Conservation (phyloP, 2,888 invertebrate species). For the Eupithecia centaureata region DNA sequence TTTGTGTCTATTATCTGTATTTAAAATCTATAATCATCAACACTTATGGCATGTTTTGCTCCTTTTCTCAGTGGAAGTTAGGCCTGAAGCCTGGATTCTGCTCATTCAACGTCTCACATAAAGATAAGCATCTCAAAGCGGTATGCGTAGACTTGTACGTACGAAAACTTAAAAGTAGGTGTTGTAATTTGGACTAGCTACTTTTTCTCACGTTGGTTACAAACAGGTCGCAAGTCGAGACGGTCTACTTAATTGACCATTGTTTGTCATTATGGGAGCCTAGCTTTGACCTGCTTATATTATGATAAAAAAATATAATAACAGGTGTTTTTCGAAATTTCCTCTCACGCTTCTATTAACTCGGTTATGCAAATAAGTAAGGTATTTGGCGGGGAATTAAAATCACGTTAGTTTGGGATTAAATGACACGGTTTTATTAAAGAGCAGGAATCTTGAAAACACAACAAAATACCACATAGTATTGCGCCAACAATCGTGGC, state of each 20-base stretch:
- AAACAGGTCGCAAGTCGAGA: conserved; percentile 60
- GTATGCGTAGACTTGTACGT: not conserved
- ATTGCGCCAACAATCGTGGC: too few species aligned
- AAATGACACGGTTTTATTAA: too few species aligned
- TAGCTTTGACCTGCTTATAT: conserved; percentile 70
- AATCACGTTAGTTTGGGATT: not conserved
- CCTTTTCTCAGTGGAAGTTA: not conserved
- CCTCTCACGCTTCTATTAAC: conserved; percentile 69
- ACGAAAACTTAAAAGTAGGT: conserved; percentile 27
- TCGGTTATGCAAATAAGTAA: conserved; percentile 53
- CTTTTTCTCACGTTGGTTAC: conserved; percentile 63
- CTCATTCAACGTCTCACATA: conserved; percentile 32
- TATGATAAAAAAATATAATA: conserved; percentile 61
- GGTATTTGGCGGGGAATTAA: conserved; percentile 32
- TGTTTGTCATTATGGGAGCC: conserved; percentile 79
- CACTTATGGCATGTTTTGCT: not conserved
- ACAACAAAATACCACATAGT: too few species aligned
- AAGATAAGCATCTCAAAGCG: conserved; percentile 36
- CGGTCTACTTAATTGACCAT: conserved; percentile 77
- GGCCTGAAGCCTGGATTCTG: not conserved
- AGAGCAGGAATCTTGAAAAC: too few species aligned
- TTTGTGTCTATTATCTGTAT: too few species aligned
- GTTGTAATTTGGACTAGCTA: conserved; percentile 51
- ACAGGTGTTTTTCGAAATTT: conserved; percentile 73
- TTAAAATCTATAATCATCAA: not conserved